Percentiles rank a stretch among this genome's conserved stretches.
Conservation (phyloP, 2,888 invertebrate species). For the Pseudeuparius sepicola region DNA sequence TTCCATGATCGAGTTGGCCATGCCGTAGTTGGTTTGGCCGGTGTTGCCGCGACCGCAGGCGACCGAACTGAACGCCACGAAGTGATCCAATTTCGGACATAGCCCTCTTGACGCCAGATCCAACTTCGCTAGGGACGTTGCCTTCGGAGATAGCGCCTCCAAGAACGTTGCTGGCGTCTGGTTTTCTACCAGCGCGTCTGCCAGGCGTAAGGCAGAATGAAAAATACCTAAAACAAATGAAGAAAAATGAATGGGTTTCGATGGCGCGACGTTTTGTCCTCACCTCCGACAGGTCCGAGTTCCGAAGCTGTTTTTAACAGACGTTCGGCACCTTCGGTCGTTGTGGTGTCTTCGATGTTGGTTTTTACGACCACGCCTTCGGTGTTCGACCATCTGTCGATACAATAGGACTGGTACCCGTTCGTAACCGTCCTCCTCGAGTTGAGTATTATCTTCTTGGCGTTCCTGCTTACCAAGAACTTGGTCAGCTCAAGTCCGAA, state of each 20-base stretch:
- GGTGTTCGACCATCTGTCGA: conserved; percentile 29
- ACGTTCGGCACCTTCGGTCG: conserved; percentile 35
- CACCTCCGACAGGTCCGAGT: conserved; percentile 48
- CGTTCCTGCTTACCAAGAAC: conserved; percentile 51
- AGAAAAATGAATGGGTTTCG: too few species aligned
- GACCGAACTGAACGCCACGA: conserved; percentile 27
- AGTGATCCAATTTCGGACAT: conserved; percentile 36
- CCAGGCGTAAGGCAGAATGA: conserved; percentile 40
- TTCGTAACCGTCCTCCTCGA: conserved; percentile 47
- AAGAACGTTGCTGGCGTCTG: conserved; percentile 43
- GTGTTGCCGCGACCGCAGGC: conserved; percentile 25
- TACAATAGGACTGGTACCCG: conserved; percentile 49
- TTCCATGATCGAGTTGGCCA: conserved; percentile 28
- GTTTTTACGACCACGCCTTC: conserved; percentile 35
- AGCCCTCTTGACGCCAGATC: conserved; percentile 43
- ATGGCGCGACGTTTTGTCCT: too few species aligned
- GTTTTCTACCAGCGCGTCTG: conserved; percentile 45
- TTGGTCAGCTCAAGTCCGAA: conserved; percentile 53
- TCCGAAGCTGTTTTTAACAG: conserved; percentile 36
- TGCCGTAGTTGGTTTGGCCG: conserved; percentile 28
- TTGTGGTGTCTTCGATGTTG: conserved; percentile 37
- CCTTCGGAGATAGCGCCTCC: conserved; percentile 48
- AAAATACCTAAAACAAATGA: conserved; percentile 21
- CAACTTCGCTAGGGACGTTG: conserved; percentile 46
- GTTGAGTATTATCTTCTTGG: conserved; percentile 47